Conservation (phyloP, 23 tunicate species). For the Ciona savignyi region DNA sequence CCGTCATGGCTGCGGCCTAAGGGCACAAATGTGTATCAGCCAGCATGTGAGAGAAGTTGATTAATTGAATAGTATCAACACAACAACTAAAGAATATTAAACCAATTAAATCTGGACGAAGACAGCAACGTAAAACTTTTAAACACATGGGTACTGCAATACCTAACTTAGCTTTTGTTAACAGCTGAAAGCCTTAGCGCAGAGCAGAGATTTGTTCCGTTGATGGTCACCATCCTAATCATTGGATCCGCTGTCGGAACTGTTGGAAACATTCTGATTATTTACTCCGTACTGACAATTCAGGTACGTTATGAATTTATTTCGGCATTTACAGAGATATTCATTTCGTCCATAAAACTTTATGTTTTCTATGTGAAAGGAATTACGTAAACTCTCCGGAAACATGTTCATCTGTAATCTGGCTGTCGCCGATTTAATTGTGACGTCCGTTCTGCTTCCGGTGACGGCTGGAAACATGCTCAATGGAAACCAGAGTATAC, state of each 20-base stretch:
- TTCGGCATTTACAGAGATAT: too few species aligned
- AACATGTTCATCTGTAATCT: conserved; percentile 35
- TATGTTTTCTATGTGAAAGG: neutral
- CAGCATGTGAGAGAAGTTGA: too few species aligned
- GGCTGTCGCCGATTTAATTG: conserved; percentile 39
- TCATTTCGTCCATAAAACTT: neutral
- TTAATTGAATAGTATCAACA: too few species aligned
- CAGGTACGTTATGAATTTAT: conserved; percentile 17
- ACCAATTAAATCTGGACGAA: too few species aligned
- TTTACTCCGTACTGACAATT: conserved; percentile 29
- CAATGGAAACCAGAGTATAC: conserved; percentile 5
- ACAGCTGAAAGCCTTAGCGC: too few species aligned
- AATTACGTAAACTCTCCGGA: conserved; percentile 11
- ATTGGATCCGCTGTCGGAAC: conserved; percentile 24
- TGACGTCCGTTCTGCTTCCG: conserved; percentile 27
- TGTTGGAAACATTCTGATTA: conserved; percentile 37
- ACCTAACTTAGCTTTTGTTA: too few species aligned
- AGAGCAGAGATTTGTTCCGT: neutral
- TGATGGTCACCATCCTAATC: conserved; percentile 6
- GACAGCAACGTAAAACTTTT: too few species aligned
- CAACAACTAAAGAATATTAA: too few species aligned
- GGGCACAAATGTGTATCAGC: too few species aligned
- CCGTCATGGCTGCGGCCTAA: too few species aligned
- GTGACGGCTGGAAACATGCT: conserved; percentile 25
- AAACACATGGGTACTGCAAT: too few species aligned